phyloP scores from a whole-genome alignment of 2,888 invertebrate genomes.

The Amphipoea oculea region DNA sequence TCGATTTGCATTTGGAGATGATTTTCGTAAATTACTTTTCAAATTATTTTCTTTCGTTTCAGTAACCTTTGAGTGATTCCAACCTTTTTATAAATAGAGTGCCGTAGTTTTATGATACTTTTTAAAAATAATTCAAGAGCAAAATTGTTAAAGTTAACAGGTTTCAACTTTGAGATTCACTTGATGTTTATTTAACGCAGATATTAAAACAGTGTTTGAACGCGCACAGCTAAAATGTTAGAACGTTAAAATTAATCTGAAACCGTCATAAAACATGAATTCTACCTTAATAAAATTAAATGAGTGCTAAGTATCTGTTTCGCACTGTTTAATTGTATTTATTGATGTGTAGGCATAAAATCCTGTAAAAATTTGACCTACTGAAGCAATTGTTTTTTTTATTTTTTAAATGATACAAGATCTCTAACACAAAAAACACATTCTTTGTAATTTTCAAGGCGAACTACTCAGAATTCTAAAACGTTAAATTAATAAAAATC shows the following conservation, averaged over 20 bases:
- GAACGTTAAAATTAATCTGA: constrained; percentile 37
- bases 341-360: constrained; percentile 2
- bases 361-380: neutral
- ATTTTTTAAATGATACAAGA: neutral
- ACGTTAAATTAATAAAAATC: constrained; percentile 47
- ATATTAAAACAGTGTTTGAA: constrained; percentile 27
- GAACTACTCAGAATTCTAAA: constrained; percentile 8
- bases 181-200: constrained; percentile 32
- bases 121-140: neutral
- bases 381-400: neutral
- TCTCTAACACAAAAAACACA: neutral
- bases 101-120: constrained; percentile 7
- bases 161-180: constrained; percentile 4
- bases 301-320: constrained; percentile 2
- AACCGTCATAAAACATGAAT: constrained; percentile 12
- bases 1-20: constrained; percentile 56
- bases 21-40: constrained; percentile 55
- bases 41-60: constrained; percentile 50
- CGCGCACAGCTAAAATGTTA: constrained; percentile 9
- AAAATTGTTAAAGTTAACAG: constrained; percentile 8
- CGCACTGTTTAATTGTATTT: neutral
- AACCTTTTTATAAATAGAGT: constrained; percentile 24
- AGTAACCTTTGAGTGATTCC: constrained; percentile 36
- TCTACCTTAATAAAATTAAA: constrained; percentile 30
- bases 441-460: constrained; percentile 5